phyloP scores from a whole-genome alignment of 2,888 invertebrate species.

The Synergus itoensis region DNA sequence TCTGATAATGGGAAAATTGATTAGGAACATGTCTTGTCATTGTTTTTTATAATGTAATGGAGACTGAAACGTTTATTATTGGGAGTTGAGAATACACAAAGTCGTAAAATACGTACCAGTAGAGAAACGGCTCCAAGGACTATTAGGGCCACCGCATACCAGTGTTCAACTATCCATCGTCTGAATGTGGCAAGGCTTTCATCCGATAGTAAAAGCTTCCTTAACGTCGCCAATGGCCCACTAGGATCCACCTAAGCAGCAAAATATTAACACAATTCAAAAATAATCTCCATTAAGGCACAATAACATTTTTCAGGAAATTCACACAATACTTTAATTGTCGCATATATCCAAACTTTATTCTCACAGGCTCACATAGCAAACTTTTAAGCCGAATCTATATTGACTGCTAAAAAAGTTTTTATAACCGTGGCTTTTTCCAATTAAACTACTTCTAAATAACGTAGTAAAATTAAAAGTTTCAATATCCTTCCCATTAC shows the following conservation, averaged over 20 bases:
- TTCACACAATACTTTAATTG: too few relatives aligned
- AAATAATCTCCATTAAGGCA: neutral
- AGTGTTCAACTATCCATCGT: constrained; percentile 92
- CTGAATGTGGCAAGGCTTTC: constrained; percentile 94
- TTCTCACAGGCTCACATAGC: neutral
- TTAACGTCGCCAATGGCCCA: constrained; percentile 92
- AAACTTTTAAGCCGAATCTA: neutral
- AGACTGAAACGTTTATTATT: constrained; percentile 2
- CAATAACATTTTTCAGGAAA: too few relatives aligned
- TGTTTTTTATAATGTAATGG: neutral
- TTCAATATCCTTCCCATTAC: neutral
- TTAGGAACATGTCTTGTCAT: neutral
- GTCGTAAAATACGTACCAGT: constrained; percentile 84
- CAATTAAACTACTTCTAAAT: neutral
- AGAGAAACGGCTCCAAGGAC: constrained; percentile 86
- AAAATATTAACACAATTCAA: constrained; percentile 42
- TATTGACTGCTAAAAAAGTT: neutral
- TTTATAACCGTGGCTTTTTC: neutral
- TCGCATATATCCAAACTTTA: neutral
- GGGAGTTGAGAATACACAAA: neutral
- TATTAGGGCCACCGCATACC: constrained; percentile 93
- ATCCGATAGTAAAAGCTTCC: constrained; percentile 91
- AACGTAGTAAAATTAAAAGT: neutral
- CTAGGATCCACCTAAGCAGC: constrained; percentile 88
- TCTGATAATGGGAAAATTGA: neutral